These are phyloP conservation scores for Galaxias olidus DNA, from an alignment of 2,797 vertebrate genomes.

Conservation along the genomic window DNA sequence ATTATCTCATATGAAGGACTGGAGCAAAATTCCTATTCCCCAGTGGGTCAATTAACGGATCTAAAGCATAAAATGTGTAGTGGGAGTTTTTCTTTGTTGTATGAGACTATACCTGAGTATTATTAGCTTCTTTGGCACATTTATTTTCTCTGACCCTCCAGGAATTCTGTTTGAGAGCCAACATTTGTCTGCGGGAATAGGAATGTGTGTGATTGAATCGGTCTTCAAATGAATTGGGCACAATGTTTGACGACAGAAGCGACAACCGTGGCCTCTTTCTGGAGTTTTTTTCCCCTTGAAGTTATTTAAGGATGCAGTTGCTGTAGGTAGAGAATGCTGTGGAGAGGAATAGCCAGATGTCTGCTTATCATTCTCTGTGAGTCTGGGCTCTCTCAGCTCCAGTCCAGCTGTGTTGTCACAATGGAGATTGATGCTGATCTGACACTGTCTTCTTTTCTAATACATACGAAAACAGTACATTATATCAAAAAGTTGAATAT, in stretches of 20 bases:
- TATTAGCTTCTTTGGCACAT: too few species aligned
- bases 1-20: not conserved
- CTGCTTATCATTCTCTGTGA: constrained; percentile 55
- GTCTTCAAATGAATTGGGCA: constrained; percentile 55
- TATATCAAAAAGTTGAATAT: too few species aligned
- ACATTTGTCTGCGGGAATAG: constrained; percentile 15
- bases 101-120: too few species aligned
- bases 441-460: too few species aligned
- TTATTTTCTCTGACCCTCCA: constrained; percentile 17
- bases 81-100: not conserved
- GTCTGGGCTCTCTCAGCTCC: constrained; percentile 36
- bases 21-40: not conserved
- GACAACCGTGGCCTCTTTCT: constrained; percentile 31
- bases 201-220: constrained; percentile 54
- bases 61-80: not conserved
- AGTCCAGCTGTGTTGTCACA: constrained; percentile 15
- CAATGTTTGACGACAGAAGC: constrained; percentile 50
- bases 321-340: constrained; percentile 40
- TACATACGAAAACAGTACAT: too few species aligned
- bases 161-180: constrained; percentile 34
- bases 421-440: too few species aligned
- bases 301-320: constrained; percentile 52
- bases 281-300: constrained; percentile 60
- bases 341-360: constrained; percentile 55
- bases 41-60: constrained; percentile 11